Conservation (phyloP, 1,140 invertebrate genomes). For the Drosophila guanche region DNA sequence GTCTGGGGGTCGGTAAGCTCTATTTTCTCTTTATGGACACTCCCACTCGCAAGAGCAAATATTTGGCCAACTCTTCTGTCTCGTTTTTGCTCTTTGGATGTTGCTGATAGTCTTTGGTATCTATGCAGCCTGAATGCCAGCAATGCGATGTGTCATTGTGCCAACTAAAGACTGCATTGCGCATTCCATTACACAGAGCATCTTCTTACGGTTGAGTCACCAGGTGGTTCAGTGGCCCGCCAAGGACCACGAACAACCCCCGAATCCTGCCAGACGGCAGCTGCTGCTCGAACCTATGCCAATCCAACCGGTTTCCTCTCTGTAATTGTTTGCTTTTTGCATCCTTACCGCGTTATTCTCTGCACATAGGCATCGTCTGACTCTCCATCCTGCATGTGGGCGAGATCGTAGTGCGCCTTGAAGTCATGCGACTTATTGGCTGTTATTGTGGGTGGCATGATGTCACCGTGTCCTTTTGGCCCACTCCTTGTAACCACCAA, state of each 20-base stretch:
- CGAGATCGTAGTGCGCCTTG: slow-evolving; percentile 53
- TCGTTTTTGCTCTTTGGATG: slow-evolving; percentile 11
- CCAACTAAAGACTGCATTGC: slow-evolving; percentile 28
- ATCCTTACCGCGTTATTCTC: slow-evolving; percentile 69
- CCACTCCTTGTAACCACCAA: not conserved
- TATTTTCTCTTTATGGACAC: slow-evolving; percentile 14
- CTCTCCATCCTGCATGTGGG: slow-evolving; percentile 61
- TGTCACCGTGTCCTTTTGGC: slow-evolving; percentile 59
- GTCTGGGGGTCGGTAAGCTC: too few species aligned
- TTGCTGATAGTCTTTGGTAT: slow-evolving; percentile 7
- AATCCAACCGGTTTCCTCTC: slow-evolving; percentile 39
- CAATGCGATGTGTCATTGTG: slow-evolving; percentile 25
- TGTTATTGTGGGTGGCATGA: slow-evolving; percentile 75
- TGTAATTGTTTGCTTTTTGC: not conserved
- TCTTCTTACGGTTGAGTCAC: too few species aligned
- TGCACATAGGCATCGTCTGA: slow-evolving; percentile 53
- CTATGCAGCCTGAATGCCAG: slow-evolving; percentile 16
- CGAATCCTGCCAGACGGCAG: slow-evolving; percentile 4
- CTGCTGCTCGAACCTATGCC: slow-evolving; percentile 12
- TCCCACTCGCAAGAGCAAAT: slow-evolving; percentile 26
- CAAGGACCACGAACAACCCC: slow-evolving; percentile 25
- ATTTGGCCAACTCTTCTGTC: slow-evolving; percentile 35
- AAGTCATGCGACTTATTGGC: slow-evolving; percentile 56
- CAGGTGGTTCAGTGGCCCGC: slow-evolving; percentile 4
- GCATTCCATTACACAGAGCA: slow-evolving; percentile 6